Percentiles rank a stretch among this genome's conserved stretches.
phyloP scores from a whole-genome alignment of 2,888 invertebrate genomes.

The Tenthredo amoena region DNA sequence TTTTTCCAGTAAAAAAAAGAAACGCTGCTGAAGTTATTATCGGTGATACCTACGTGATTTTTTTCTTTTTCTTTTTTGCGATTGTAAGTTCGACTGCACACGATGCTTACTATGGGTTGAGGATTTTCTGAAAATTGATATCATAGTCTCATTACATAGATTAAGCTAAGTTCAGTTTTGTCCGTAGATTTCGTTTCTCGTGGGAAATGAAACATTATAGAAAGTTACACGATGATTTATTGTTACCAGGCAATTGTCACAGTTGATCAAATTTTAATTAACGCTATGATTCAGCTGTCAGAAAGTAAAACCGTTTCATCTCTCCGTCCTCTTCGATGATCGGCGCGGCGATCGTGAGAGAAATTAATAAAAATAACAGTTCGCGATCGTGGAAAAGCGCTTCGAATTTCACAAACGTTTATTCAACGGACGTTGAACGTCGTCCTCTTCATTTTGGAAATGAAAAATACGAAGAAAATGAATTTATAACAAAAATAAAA shows the following conservation, averaged over 20 bases:
- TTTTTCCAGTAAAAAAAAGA: neutral
- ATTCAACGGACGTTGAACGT: neutral
- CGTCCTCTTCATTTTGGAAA: neutral
- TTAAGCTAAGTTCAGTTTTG: neutral
- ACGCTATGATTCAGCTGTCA: slow-evolving; percentile 7
- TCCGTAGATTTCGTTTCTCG: neutral
- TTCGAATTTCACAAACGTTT: neutral
- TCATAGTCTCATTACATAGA: neutral
- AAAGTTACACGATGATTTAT: neutral
- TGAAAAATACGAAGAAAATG: no score
- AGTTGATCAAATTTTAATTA: slow-evolving; percentile 43
- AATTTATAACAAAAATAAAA: neutral
- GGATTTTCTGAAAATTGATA: neutral
- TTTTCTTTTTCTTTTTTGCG: neutral
- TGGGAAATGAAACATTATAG: slow-evolving; percentile 1
- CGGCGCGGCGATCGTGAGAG: neutral
- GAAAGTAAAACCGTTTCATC: neutral
- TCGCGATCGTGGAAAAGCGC: neutral
- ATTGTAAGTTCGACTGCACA: neutral
- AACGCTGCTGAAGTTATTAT: neutral
- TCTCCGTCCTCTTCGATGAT: neutral
- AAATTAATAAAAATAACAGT: neutral
- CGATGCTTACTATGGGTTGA: neutral
- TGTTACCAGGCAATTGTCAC: slow-evolving; percentile 5
- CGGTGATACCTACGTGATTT: neutral